phyloP scores from a whole-genome alignment of 2,888 invertebrate species.

The Hemithea aestivaria region DNA sequence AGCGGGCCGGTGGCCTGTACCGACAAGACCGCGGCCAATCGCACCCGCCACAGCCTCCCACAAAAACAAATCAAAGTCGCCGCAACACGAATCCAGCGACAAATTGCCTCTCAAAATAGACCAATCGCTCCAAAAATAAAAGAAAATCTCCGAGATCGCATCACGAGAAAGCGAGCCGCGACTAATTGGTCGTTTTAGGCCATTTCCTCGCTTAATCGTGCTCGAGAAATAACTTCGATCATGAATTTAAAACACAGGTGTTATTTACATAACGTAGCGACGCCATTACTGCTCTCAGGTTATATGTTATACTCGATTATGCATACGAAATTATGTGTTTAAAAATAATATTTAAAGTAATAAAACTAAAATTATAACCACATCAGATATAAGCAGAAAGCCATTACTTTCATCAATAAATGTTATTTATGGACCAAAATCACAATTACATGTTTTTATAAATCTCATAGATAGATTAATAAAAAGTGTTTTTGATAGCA shows the following conservation, averaged over 20 bases:
- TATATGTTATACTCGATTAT: conserved; percentile 10
- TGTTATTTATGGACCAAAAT: too few species aligned
- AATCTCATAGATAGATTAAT: too few species aligned
- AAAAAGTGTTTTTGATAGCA: too few species aligned
- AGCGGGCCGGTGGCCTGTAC: conserved; percentile 16
- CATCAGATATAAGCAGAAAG: too few species aligned
- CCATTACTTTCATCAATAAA: too few species aligned
- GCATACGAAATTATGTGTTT: conserved; percentile 11
- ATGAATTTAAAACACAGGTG: conserved; percentile 13
- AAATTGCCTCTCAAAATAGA: conserved; percentile 70
- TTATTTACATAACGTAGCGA: conserved; percentile 15
- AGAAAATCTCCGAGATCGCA: conserved; percentile 42
- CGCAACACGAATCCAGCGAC: conserved; percentile 65
- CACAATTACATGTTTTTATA: too few species aligned
- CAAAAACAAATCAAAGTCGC: conserved; percentile 71
- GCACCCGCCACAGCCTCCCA: conserved; percentile 33
- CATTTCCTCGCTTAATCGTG: conserved; percentile 16
- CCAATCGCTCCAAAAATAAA: conserved; percentile 56
- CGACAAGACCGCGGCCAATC: conserved; percentile 54
- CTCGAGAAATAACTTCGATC: conserved; percentile 11
- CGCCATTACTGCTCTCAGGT: conserved; percentile 9
- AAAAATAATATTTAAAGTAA: conserved; percentile 8
- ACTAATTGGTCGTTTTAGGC: conserved; percentile 55
- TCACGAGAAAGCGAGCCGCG: conserved; percentile 53
- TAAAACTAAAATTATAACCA: conserved; percentile 8